Base-by-base conservation (phyloP, 2,113 vertebrate genomes). In the Xenus cinereus region DNA sequence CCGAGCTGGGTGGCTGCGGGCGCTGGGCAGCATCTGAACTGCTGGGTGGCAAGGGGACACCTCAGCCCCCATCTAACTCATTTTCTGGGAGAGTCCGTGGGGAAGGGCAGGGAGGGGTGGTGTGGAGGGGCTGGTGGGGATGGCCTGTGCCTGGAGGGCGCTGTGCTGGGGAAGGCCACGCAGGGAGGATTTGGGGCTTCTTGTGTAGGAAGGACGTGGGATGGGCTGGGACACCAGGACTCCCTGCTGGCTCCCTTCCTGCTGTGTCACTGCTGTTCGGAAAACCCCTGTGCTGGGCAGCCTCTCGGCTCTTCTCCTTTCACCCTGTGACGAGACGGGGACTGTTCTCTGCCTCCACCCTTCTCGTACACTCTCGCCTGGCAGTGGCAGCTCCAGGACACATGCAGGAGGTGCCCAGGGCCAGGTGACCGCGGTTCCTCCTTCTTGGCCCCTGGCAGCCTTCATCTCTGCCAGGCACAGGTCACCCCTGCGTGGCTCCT, bases 321-420 rank as follows among this genome's bases (percentile, higher is more conserved):
- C 32, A 53, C 53, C 35, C 37, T 18, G 45, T 37, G 60, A 23
- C 0, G 2, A 30, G 39, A 21, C 0, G 0, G 1, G 1, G 27
- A 22, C 62, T 1, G 1, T 46, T 20, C 39, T 60, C 39, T 53
- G 46, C n/a, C 46, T 21, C 27, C 14, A 45, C 45, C 27, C 27
- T 51, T 33, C 71, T 59, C 1, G 4, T 60, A 53, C 0, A 2
- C 33, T 53, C 62, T 45, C 1, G 2, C 17, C 43, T 0, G 2
- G 28, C 27, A 54, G 39, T 9, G 4, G 48, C 2, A 1, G 28
- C 30, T 46, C 57, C 0, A 2, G 24, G 48, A 26, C 10, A 16
- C 0, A 3, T 1, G 2, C 45, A 53, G 46, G 39, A 39, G 54
- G 8, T 71, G 81, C 28, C 27, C 17, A 19, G 73, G 56, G 21